A percentile compares a stretch with the other conserved stretches of the same genome.
Conservation (phyloP, 1,140 invertebrate species). For the Leptinotarsa undecemlineata region DNA sequence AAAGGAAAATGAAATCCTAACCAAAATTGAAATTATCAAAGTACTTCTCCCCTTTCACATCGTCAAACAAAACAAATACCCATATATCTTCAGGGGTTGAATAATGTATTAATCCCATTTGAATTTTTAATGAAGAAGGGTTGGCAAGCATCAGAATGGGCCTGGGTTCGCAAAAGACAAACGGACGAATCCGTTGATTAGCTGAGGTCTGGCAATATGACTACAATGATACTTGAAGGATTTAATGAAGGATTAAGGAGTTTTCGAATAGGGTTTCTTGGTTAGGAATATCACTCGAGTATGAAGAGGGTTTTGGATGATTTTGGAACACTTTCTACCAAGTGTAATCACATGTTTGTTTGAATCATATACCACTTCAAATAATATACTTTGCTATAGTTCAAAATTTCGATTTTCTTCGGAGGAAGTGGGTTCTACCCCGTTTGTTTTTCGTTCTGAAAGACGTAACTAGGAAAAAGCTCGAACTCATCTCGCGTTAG, state of each 20-base stretch:
- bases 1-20: neutral
- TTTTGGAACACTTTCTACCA: too few relatives aligned
- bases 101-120: constrained; percentile 12
- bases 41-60: neutral
- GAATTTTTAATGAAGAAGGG: constrained; percentile 10
- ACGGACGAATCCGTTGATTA: constrained; percentile 1
- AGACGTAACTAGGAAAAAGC: too few relatives aligned
- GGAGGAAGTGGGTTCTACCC: too few relatives aligned
- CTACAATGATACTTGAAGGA: constrained; percentile 6
- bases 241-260: neutral
- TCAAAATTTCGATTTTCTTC: too few relatives aligned
- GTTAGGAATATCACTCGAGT: too few relatives aligned
- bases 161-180: constrained; percentile 8
- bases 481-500: too few relatives aligned
- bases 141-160: neutral
- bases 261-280: neutral
- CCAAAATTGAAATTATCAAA: constrained; percentile 1
- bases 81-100: constrained; percentile 13
- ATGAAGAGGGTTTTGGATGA: too few relatives aligned
- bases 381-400: too few relatives aligned
- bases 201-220: neutral
- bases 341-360: too few relatives aligned
- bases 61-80: constrained; percentile 1
- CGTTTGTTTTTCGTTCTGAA: too few relatives aligned
- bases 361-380: too few relatives aligned